Conservation (phyloP, 2,113 vertebrate genomes). For the Oryzias woworae region DNA sequence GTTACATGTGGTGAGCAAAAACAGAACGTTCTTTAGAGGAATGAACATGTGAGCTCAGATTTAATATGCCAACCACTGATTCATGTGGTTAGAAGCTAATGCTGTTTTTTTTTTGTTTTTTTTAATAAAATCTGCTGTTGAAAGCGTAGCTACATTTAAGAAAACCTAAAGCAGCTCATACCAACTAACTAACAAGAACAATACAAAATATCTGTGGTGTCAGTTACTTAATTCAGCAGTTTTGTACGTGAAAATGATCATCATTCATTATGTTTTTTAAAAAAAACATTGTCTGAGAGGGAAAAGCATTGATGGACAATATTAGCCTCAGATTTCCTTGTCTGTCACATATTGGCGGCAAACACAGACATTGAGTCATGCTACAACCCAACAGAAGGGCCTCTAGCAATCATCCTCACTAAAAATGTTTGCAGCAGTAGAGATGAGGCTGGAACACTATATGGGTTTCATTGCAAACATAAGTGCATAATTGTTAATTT, state of each 20-base stretch:
- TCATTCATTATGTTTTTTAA: conserved; percentile 25
- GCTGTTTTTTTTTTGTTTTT: background rate
- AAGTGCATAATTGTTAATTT: conserved; percentile 46
- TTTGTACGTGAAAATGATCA: conserved; percentile 11
- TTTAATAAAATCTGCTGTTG: conserved; percentile 1
- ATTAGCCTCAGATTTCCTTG: conserved; percentile 34
- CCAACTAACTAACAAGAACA: conserved; percentile 20
- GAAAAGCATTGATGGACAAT: conserved; percentile 31
- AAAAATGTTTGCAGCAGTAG: conserved; percentile 11
- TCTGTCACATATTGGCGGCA: conserved; percentile 38
- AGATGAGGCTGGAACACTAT: conserved; percentile 39
- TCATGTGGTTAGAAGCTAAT: conserved; percentile 2
- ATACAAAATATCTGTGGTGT: conserved; percentile 29
- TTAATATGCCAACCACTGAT: background rate
- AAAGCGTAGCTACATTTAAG: background rate
- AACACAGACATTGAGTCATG: conserved; percentile 53
- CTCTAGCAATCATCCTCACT: conserved; percentile 19
- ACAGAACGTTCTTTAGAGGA: background rate
- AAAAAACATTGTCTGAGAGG: conserved; percentile 24
- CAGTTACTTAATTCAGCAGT: conserved; percentile 31
- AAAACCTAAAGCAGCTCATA: conserved; percentile 1
- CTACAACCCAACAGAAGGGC: conserved; percentile 33
- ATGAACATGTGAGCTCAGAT: background rate
- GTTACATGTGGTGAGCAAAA: too few species aligned
- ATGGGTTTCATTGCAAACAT: conserved; percentile 41